These are phyloP conservation scores for Ceuthmochares aereus DNA, from an alignment of 2,113 vertebrate genomes.

Conservation along the genomic window DNA sequence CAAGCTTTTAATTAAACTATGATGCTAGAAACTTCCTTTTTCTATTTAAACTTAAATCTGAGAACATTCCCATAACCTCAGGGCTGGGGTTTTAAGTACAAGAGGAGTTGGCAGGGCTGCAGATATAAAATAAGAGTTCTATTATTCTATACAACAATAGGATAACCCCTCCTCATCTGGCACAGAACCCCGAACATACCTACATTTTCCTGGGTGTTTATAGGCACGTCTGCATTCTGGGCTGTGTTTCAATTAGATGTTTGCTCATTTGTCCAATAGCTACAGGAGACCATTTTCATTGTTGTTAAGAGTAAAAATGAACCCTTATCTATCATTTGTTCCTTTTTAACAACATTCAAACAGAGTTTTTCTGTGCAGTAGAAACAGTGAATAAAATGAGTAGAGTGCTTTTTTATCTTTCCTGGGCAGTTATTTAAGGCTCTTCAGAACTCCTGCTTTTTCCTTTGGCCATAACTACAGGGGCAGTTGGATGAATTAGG, in stretches of 20 bases:
- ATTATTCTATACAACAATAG: not conserved
- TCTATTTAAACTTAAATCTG: not conserved
- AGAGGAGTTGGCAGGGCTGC: not conserved
- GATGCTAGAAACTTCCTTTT: not conserved
- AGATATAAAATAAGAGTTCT: conserved; percentile 8
- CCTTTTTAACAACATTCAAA: not conserved
- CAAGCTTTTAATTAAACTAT: not conserved
- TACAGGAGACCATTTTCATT: not conserved
- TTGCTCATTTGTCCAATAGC: conserved; percentile 25
- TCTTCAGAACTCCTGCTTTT: not conserved
- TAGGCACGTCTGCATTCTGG: not conserved
- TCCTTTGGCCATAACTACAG: not conserved
- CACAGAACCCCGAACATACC: not conserved
- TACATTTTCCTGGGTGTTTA: conserved; percentile 15
- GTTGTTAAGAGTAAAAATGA: not conserved
- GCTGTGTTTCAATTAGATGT: conserved; percentile 1
- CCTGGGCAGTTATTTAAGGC: not conserved
- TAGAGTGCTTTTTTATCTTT: not conserved
- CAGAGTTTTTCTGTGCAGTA: not conserved
- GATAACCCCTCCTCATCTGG: conserved; percentile 19
- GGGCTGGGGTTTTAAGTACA: not conserved
- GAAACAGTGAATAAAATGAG: not conserved
- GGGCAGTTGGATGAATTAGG: not conserved
- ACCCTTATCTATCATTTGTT: not conserved
- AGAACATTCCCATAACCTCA: not conserved